Percentiles rank a stretch among this genome's conserved stretches.
These are phyloP conservation scores for Lethenteron reissneri DNA, from an alignment of 2,113 vertebrate species.

Conservation along the genomic window DNA sequence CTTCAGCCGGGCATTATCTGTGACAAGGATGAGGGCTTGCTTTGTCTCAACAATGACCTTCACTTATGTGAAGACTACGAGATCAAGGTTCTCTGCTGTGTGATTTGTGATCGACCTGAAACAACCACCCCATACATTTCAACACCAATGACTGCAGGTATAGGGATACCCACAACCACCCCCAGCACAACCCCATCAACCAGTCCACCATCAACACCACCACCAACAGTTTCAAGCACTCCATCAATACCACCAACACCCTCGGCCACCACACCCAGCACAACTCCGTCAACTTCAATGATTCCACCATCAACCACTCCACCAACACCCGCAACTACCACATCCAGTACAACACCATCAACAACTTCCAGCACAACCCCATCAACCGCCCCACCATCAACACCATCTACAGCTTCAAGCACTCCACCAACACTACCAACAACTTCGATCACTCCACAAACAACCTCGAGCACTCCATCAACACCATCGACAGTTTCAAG, in stretches of 20 bases:
- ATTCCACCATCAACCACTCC: background rate
- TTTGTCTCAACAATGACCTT: too few species aligned
- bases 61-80: too few species aligned
- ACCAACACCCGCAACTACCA: background rate
- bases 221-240: background rate
- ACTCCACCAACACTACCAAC: background rate
- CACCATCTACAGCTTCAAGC: background rate
- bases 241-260: background rate
- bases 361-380: background rate
- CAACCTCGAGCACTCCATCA: background rate
- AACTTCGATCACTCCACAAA: background rate
- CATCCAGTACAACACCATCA: background rate
- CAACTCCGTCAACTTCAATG: background rate
- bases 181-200: background rate
- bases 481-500: background rate
- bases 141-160: background rate
- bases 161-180: background rate
- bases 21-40: too few species aligned
- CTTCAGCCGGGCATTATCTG: too few species aligned
- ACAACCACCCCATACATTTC: slow-evolving; percentile 1
- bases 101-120: background rate
- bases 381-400: background rate
- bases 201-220: background rate
- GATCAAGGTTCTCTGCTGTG: too few species aligned
- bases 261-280: background rate